Evolutionary conservation across 2,888 invertebrate genomes (phyloP), one percentile per base, ranked within the genome.

Genomic region (Sepiola atlantica): DNA sequence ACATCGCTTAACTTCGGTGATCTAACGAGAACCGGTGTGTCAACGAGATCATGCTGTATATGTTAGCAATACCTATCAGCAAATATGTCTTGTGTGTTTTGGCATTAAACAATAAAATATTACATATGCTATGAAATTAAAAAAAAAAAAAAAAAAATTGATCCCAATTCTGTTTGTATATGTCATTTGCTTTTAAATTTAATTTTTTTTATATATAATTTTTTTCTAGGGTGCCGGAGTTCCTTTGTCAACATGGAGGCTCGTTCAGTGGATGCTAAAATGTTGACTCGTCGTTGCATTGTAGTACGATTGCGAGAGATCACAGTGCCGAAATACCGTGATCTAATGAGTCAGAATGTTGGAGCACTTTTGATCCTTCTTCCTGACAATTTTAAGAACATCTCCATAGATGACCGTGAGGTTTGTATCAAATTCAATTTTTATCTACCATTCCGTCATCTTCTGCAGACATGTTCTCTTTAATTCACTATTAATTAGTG

Each of bases 201-300:
- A 54, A 24, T 94, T 90, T 94, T 90, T 94, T 57, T 16, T 94
- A 18, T 61, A n/a, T n/a, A n/a, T n/a, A n/a, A n/a, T 93, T 61
- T 90, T 94, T 94, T 95, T 95, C 94, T 94, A 99, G 99, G 99
- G 95, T 99, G 99, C 97, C 98, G 99, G 95, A 98, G 98, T 96
- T 98, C 99, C 32, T 98, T 98, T 35, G 98, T 99, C 95, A 99
- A 99, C 96, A 98, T 99, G 96, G 99, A 99, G 97, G 99, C 99
- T 20, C 98, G 98, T 95, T 98, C 99, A 0, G 97, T 99, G 10
- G 98, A 98, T 94, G 98, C 98, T 55, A 99, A 98, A 98, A 98
- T 98, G 96, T 98, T 98, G 32, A 98, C 98, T n/a, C 98, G 99
- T 92, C 98, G 99, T 97, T 99, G 99, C 97, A 98, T 99, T 4